Percentiles rank a stretch among this genome's conserved stretches.
Conservation (phyloP, 2,797 vertebrate species). For the Sphenopsis melanotis region DNA sequence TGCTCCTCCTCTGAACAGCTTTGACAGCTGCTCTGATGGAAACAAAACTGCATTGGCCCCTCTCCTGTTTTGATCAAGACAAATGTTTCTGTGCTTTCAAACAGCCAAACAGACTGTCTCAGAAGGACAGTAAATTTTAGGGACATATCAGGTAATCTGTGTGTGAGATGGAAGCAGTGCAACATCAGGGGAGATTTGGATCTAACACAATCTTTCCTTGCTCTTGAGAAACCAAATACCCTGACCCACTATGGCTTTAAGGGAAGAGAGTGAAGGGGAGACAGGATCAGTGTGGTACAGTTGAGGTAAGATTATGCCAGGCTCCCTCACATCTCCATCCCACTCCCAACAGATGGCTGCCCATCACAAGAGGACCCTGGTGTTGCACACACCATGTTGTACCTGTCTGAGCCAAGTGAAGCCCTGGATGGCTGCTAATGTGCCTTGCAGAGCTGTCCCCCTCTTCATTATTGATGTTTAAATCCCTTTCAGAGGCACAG, state of each 20-base stretch:
- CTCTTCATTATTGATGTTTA: background rate
- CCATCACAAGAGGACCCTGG: background rate
- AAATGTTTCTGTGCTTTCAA: background rate
- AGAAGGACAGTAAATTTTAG: background rate
- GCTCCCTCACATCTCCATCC: background rate
- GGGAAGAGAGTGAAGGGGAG: background rate
- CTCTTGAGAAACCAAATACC: background rate
- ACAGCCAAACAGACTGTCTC: background rate
- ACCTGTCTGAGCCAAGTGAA: background rate
- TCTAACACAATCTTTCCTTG: background rate
- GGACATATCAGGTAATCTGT: background rate
- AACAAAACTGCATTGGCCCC: background rate
- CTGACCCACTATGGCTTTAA: background rate
- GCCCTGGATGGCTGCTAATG: background rate
- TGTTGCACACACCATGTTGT: accelerated
- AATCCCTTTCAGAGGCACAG: background rate
- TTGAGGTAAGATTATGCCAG: background rate
- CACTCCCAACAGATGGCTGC: background rate
- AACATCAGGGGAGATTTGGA: background rate
- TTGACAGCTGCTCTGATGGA: background rate
- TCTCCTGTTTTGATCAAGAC: background rate
- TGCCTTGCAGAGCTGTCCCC: background rate
- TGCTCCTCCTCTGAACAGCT: background rate
- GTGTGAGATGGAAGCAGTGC: background rate
- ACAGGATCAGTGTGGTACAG: background rate